Evolutionary conservation across 2,888 invertebrate species (phyloP).

Genomic region (Boloria euphrosyne): DNA sequence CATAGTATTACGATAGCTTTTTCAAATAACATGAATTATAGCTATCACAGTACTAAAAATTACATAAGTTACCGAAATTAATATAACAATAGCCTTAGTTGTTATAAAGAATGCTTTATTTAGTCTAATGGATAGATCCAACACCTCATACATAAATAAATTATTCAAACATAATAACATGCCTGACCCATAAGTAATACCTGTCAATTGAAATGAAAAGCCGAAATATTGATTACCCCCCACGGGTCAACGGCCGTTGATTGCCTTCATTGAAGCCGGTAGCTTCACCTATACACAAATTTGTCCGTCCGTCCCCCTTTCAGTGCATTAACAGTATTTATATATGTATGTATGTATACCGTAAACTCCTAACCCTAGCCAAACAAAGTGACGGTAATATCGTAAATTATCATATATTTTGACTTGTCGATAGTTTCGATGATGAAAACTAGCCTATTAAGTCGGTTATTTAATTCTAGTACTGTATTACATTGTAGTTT

Average conservation of each 20-base stretch:
- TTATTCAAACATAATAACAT: conserved; percentile 39
- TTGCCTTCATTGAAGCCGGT: conserved; percentile 59
- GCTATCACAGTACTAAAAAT: too few relatives aligned
- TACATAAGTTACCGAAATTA: too few relatives aligned
- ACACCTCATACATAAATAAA: conserved; percentile 29
- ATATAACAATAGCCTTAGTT: not conserved
- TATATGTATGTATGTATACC: conserved; percentile 1
- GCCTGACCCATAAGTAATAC: conserved; percentile 48
- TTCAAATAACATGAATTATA: too few relatives aligned
- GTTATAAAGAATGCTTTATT: conserved; percentile 4
- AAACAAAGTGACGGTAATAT: conserved; percentile 1
- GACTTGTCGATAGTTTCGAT: too few relatives aligned
- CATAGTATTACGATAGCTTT: too few relatives aligned
- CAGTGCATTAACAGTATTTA: conserved; percentile 21
- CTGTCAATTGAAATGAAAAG: conserved; percentile 63
- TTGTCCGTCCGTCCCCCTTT: conserved; percentile 38
- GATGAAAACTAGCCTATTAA: too few relatives aligned
- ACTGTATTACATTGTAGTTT: too few relatives aligned
- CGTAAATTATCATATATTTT: not conserved
- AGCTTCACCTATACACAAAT: conserved; percentile 42
- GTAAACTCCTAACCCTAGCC: conserved; percentile 11
- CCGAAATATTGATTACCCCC: conserved; percentile 65
- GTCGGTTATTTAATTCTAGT: too few relatives aligned
- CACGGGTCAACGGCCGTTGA: conserved; percentile 60
- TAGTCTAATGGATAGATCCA: conserved; percentile 12